Evolutionary conservation across 1,140 invertebrate species (phyloP), one percentile per base, ranked within the genome.

Genomic region (Drosophila kohkoa): DNA sequence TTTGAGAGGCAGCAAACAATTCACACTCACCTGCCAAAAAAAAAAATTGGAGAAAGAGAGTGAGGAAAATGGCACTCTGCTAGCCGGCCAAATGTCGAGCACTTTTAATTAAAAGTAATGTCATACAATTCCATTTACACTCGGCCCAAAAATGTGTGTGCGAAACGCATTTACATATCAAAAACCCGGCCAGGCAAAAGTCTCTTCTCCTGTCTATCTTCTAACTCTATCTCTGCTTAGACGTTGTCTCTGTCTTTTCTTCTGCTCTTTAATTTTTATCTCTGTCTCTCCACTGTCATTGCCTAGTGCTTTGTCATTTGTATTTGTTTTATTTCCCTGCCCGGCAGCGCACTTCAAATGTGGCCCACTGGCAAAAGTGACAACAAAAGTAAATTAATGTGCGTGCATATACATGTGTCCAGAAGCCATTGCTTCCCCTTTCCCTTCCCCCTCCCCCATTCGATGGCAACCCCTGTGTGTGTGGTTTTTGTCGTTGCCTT

Each of bases 61-160:
- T 71, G 64, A 75, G 60, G 30, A 70, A 65, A 65, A 64, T 48
- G 69, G 63, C 77, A 85, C 81, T 86, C 82, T 79, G 79, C 65
- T 55, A 62, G 75, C 78, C 76, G 77, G 79, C 78, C 79, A 91
- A 91, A 91, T 82, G 89, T 85, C 90, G 85, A 91, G 79, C 89
- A 82, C 89, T 82, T 91, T 91, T 91, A 91, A 91, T 91, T 91
- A 91, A 91, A 91, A 91, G 89, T 91, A 91, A 91, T 91, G 89
- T 91, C 89, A 91, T 81, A 91, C 88, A 91, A 89, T 90, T 86
- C 79, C 83, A 91, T 91, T 25, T 91, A 91, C 74, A 75, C 74
- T 85, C 78, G 80, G 70, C 77, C 83, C 83, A 41, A 82, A 91
- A 91, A 25, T 25, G 20, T 88, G 81, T 91, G 83, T 85, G 79